phyloP scores from a whole-genome alignment of 2,888 invertebrate species.

The Macropis europaea region DNA sequence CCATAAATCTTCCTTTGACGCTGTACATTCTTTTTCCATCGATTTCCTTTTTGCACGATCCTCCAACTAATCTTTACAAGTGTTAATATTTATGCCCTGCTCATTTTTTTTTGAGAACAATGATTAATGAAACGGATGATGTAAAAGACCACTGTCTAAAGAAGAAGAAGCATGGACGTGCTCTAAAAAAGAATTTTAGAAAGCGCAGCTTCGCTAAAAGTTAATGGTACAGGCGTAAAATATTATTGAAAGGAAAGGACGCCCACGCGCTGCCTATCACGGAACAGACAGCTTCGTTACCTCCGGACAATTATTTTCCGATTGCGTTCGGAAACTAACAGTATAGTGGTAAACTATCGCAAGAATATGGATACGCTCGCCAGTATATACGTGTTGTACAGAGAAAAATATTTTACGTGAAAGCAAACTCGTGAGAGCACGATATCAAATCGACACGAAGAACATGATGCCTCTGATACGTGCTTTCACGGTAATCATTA shows the following conservation, averaged over 20 bases:
- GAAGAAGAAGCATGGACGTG: background rate
- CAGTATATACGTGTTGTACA: background rate
- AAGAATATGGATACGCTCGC: background rate
- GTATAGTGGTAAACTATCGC: conserved; percentile 20
- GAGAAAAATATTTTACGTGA: background rate
- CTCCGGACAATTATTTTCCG: conserved; percentile 41
- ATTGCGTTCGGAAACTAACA: conserved; percentile 29
- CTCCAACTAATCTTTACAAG: too few species aligned
- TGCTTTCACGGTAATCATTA: too few species aligned
- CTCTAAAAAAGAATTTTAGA: conserved; percentile 19
- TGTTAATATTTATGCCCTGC: too few species aligned
- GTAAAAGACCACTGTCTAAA: background rate
- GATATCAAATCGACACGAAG: too few species aligned
- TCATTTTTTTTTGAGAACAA: background rate
- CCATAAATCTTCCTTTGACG: conserved; percentile 12
- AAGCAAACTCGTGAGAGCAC: background rate
- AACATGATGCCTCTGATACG: too few species aligned
- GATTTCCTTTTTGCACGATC: too few species aligned
- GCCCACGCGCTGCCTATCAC: conserved; percentile 46
- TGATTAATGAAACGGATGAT: background rate
- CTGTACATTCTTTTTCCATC: background rate
- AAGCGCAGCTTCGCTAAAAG: conserved; percentile 27
- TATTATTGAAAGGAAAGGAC: conserved; percentile 43
- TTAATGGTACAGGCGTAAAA: conserved; percentile 33
- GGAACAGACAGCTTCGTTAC: conserved; percentile 49